Evolutionary conservation across 2,888 invertebrate genomes (phyloP).

Genomic region (Drosophila setosimentum): DNA sequence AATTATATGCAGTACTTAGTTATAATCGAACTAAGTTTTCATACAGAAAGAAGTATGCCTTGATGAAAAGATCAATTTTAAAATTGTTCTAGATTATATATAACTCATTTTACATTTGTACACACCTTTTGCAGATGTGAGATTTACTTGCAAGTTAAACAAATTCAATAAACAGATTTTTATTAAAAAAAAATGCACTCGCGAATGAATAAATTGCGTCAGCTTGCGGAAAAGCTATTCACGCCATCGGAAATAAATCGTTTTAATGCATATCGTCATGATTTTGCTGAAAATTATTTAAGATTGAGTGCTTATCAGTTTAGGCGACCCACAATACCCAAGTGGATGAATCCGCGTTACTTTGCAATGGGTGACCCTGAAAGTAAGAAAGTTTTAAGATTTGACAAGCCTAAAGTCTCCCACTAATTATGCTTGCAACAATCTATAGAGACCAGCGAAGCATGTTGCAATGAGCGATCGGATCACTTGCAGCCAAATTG

Average conservation of each 20-base stretch:
- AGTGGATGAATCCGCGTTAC: slow-evolving; percentile 38
- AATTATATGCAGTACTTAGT: neutral
- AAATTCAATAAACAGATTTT: neutral
- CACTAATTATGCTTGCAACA: no score
- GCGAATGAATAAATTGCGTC: slow-evolving; percentile 41
- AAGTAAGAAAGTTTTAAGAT: slow-evolving; percentile 26
- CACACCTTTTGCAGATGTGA: neutral
- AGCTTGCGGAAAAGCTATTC: slow-evolving; percentile 62
- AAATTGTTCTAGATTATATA: neutral
- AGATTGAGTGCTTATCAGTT: slow-evolving; percentile 34
- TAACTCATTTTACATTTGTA: neutral
- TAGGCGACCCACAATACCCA: slow-evolving; percentile 29
- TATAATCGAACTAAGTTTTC: neutral
- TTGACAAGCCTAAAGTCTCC: accelerated
- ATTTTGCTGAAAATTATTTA: slow-evolving; percentile 41
- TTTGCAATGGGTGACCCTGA: slow-evolving; percentile 31
- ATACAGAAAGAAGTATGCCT: neutral
- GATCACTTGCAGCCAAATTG: slow-evolving; percentile 12
- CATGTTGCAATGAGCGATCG: slow-evolving; percentile 6
- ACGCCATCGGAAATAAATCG: slow-evolving; percentile 57
- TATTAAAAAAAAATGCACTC: slow-evolving; percentile 26
- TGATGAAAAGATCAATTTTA: neutral
- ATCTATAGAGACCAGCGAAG: slow-evolving; percentile 23
- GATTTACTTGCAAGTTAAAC: neutral
- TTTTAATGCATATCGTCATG: slow-evolving; percentile 46